A percentile compares a stretch with the other conserved stretches of the same genome.
phyloP scores from a whole-genome alignment of 2,113 vertebrate genomes.

The Alligator mississippiensis region DNA sequence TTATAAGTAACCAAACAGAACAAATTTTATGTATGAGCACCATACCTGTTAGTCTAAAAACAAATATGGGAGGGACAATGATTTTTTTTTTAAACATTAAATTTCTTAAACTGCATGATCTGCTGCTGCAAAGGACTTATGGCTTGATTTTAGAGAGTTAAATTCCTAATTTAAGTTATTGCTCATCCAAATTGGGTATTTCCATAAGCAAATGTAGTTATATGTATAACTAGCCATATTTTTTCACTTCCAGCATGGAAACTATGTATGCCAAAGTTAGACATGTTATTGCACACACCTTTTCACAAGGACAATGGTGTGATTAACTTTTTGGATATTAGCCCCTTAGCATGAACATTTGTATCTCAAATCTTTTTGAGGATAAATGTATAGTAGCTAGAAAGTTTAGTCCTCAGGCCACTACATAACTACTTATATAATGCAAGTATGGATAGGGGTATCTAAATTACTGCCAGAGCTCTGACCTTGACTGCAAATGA shows the following conservation, averaged over 20 bases:
- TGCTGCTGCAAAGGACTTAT: neutral
- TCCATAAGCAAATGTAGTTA: neutral
- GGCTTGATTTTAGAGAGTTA: neutral
- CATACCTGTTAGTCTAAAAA: neutral
- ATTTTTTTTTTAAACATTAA: neutral
- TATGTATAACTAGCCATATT: neutral
- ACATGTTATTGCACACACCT: neutral
- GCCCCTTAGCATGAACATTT: neutral
- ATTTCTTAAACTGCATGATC: neutral
- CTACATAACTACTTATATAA: conserved; percentile 33
- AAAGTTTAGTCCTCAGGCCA: conserved; percentile 5
- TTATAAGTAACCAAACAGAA: neutral
- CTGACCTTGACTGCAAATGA: conserved; percentile 58
- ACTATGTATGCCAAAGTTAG: neutral
- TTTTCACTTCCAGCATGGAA: neutral
- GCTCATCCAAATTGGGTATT: neutral
- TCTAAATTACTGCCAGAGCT: conserved; percentile 55
- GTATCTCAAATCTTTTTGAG: neutral
- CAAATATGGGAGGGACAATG: neutral
- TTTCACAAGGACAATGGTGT: neutral
- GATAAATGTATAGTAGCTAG: neutral
- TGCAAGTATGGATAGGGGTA: conserved; percentile 50
- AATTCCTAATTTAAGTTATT: neutral
- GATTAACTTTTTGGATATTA: neutral
- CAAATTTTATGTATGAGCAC: neutral